Percentiles rank a stretch among this genome's conserved stretches.
Evolutionary conservation across 2,888 invertebrate species (phyloP).

Genomic region (Lymantria dispar): DNA sequence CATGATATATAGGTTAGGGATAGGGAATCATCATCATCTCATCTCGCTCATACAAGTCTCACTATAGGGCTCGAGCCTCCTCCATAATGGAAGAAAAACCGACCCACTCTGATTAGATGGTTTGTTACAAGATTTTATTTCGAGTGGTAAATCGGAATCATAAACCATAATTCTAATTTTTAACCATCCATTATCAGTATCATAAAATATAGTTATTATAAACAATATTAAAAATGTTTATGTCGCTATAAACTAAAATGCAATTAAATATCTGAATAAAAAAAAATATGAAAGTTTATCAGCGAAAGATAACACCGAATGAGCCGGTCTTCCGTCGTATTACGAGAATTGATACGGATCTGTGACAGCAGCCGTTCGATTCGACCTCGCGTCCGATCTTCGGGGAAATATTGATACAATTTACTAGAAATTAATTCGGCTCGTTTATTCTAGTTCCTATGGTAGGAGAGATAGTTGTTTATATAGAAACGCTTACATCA

Average conservation of each 20-base stretch:
- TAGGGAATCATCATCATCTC: no score
- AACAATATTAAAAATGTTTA: not conserved
- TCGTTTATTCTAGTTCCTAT: slow-evolving; percentile 9
- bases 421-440: slow-evolving; percentile 9
- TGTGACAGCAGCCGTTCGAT: slow-evolving; percentile 7
- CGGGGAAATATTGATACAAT: slow-evolving; percentile 36
- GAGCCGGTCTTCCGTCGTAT: slow-evolving; percentile 34
- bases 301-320: slow-evolving; percentile 12
- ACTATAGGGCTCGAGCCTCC: no score
- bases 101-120: no score
- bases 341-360: slow-evolving; percentile 48
- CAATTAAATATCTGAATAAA: slow-evolving; percentile 9
- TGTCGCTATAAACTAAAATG: slow-evolving; percentile 6
- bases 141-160: no score
- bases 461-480: not conserved
- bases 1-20: no score
- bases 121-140: no score
- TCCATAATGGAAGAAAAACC: no score
- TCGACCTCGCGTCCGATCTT: slow-evolving; percentile 48
- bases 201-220: not conserved
- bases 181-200: no score
- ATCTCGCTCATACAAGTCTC: no score
- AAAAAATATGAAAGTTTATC: slow-evolving; percentile 25
- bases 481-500: no score
- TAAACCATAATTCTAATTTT: no score